These are phyloP conservation scores for Pristiophorus japonicus DNA, from an alignment of 2,113 vertebrate species.

Conservation along the genomic window DNA sequence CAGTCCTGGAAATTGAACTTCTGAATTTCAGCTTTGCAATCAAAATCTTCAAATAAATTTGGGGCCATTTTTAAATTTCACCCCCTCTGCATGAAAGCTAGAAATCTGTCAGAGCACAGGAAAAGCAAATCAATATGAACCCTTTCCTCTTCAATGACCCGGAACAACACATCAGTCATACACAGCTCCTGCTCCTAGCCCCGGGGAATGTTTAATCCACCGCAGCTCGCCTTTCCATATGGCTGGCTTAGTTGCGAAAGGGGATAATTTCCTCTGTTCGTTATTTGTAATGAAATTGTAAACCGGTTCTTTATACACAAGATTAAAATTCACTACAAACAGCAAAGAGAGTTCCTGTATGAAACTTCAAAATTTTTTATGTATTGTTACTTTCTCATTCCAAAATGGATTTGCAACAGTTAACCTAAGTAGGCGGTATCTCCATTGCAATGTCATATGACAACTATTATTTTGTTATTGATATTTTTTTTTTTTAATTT, in stretches of 20 bases:
- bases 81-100: not conserved
- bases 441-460: not conserved
- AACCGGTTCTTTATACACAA: not conserved
- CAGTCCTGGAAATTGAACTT: not conserved
- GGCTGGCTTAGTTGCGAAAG: not conserved
- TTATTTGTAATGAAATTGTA: not conserved
- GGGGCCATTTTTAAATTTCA: not conserved
- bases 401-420: not conserved
- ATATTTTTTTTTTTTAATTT: too few relatives aligned
- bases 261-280: not conserved
- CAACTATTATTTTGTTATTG: not conserved
- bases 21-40: not conserved
- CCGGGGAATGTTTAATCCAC: not conserved
- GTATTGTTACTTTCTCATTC: too few relatives aligned
- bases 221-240: not conserved
- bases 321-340: not conserved
- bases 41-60: not conserved
- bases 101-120: not conserved
- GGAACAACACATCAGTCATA: not conserved
- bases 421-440: not conserved
- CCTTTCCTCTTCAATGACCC: not conserved
- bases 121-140: not conserved
- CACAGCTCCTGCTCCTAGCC: not conserved
- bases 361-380: not conserved
- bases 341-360: not conserved